A percentile compares a stretch with the other conserved stretches of the same genome.
Evolutionary conservation across 2,797 vertebrate genomes (phyloP).

Genomic region (Psittacula derbiana): DNA sequence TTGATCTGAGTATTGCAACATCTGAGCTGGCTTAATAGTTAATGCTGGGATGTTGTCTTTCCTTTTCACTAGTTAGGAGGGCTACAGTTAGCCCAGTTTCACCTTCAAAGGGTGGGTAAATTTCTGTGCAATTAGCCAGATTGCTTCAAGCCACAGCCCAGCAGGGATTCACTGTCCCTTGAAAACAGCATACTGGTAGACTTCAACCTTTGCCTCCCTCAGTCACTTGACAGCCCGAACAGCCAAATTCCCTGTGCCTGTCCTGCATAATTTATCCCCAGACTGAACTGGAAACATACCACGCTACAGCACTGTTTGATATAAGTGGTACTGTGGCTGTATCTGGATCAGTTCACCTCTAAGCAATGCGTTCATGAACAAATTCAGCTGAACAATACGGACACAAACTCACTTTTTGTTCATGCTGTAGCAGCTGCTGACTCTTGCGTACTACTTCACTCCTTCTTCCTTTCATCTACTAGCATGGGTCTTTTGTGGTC

Average conservation of each 20-base stretch:
- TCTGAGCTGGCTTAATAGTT: constrained; percentile 51
- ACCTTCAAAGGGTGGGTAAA: background rate
- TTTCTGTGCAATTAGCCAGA: constrained; percentile 12
- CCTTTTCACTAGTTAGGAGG: background rate
- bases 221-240: background rate
- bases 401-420: background rate
- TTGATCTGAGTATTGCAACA: constrained; percentile 44
- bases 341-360: background rate
- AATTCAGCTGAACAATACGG: background rate
- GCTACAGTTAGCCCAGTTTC: background rate
- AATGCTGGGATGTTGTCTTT: constrained; percentile 32
- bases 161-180: background rate
- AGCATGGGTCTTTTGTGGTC: background rate
- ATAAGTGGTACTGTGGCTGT: background rate
- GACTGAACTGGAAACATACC: background rate
- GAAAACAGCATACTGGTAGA: background rate
- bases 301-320: background rate
- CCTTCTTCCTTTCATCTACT: background rate
- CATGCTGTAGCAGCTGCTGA: background rate
- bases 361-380: background rate
- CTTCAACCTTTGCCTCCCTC: background rate
- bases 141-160: background rate
- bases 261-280: background rate
- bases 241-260: background rate
- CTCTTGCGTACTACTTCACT: background rate